Conservation (phyloP, 2,113 vertebrate genomes). For the Tympanuchus pallidicinctus region DNA sequence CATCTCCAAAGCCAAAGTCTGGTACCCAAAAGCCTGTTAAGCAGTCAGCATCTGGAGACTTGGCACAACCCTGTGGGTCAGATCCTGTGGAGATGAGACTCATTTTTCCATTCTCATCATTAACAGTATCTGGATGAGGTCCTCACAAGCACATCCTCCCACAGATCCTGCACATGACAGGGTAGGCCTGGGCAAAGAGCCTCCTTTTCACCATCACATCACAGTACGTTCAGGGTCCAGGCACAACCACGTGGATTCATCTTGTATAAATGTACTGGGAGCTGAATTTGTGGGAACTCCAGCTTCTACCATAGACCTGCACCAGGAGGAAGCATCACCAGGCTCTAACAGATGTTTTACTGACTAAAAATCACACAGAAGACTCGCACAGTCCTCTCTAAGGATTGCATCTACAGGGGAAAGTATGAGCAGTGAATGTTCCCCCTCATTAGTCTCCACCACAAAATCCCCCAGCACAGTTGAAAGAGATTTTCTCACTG, state of each 20-base stretch:
- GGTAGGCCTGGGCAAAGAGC: background rate
- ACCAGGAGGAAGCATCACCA: background rate
- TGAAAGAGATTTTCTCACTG: background rate
- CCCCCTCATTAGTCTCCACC: background rate
- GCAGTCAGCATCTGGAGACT: fast-evolving
- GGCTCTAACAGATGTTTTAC: background rate
- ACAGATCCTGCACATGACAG: background rate
- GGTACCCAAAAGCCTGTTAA: background rate
- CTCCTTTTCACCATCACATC: background rate
- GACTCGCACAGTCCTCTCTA: background rate
- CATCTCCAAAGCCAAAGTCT: background rate
- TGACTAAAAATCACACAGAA: background rate
- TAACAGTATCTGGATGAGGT: background rate
- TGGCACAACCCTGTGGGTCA: background rate
- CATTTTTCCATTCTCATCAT: background rate
- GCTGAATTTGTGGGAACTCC: background rate
- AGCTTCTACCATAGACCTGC: background rate
- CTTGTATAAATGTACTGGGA: background rate
- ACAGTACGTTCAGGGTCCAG: background rate
- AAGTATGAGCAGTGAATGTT: background rate
- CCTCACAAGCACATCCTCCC: background rate
- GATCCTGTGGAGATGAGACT: background rate
- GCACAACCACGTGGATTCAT: background rate
- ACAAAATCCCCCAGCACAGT: background rate
- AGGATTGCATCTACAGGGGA: background rate